A percentile compares a stretch with the other conserved stretches of the same genome.
Evolutionary conservation across 1,140 invertebrate genomes (phyloP).

Genomic region (Venturia canescens): DNA sequence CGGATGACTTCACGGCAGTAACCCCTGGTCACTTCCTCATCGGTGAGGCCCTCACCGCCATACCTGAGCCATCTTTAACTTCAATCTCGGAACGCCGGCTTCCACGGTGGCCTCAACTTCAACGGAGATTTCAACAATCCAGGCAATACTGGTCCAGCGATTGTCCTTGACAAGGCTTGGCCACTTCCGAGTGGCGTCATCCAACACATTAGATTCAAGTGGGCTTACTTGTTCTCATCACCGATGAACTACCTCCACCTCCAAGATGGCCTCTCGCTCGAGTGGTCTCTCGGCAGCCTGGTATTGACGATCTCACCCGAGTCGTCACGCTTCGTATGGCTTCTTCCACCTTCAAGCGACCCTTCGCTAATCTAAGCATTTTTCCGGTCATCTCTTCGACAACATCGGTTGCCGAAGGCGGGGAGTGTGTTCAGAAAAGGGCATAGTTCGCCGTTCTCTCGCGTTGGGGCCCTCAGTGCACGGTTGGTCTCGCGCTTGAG

Average conservation of each 20-base stretch:
- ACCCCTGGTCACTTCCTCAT: conserved; percentile 9
- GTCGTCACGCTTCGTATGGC: conserved; percentile 48
- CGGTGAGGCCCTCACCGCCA: too few relatives aligned
- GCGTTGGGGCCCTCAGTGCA: too few relatives aligned
- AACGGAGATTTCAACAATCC: conserved; percentile 57
- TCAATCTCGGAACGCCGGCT: too few relatives aligned
- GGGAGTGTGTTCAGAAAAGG: too few relatives aligned
- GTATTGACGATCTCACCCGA: conserved; percentile 58
- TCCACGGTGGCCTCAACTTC: not conserved
- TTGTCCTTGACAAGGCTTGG: conserved; percentile 15
- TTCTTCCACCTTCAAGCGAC: not conserved
- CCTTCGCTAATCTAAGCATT: conserved; percentile 10
- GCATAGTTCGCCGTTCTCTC: too few relatives aligned
- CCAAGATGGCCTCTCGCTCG: conserved; percentile 54
- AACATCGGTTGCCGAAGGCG: too few relatives aligned
- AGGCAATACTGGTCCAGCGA: conserved; percentile 40
- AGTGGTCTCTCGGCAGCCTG: conserved; percentile 57
- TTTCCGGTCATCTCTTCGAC: too few relatives aligned
- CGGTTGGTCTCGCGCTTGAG: too few relatives aligned
- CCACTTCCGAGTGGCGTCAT: conserved; percentile 48
- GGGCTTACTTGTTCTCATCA: too few relatives aligned
- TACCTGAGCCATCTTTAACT: too few relatives aligned
- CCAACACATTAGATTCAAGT: conserved; percentile 31
- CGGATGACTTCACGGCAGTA: conserved; percentile 39
- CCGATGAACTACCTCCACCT: conserved; percentile 51